phyloP scores from a whole-genome alignment of 2,113 vertebrate genomes.

The Etheostoma spectabile region DNA sequence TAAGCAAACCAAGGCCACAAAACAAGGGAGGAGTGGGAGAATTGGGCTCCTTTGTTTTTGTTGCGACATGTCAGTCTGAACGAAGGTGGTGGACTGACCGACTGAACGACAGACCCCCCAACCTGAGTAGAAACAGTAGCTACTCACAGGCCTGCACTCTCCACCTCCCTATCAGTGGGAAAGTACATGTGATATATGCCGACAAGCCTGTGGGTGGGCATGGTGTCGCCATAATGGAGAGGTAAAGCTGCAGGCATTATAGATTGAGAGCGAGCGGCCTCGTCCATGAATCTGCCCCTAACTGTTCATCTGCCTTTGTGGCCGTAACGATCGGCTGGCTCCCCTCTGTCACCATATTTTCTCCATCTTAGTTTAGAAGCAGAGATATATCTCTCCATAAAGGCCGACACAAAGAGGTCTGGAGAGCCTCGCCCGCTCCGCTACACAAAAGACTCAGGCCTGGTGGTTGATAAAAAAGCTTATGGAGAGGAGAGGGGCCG shows the following conservation, averaged over 20 bases:
- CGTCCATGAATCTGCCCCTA: constrained; percentile 83
- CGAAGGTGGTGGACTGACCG: background rate
- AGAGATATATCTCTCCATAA: constrained; percentile 82
- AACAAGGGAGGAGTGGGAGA: no score
- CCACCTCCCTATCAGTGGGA: constrained; percentile 43
- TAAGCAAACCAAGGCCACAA: no score
- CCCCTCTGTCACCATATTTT: constrained; percentile 81
- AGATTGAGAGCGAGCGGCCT: constrained; percentile 67
- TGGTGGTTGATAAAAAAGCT: constrained; percentile 78
- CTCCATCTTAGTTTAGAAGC: constrained; percentile 82
- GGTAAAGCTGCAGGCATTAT: constrained; percentile 79
- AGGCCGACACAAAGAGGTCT: constrained; percentile 75
- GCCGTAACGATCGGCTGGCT: constrained; percentile 78
- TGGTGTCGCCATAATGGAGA: constrained; percentile 79
- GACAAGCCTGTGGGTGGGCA: constrained; percentile 59
- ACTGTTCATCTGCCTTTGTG: constrained; percentile 81
- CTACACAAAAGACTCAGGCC: constrained; percentile 73
- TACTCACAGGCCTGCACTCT: constrained; percentile 15
- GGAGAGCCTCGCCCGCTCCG: constrained; percentile 54
- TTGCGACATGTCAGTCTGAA: background rate
- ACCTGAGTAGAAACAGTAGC: constrained; percentile 8
- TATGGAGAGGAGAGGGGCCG: constrained; percentile 66
- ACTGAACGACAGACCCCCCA: background rate
- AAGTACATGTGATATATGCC: constrained; percentile 68
- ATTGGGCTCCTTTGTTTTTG: no score